Conservation (phyloP, 2,797 vertebrate species). For the Lutra lutra region DNA sequence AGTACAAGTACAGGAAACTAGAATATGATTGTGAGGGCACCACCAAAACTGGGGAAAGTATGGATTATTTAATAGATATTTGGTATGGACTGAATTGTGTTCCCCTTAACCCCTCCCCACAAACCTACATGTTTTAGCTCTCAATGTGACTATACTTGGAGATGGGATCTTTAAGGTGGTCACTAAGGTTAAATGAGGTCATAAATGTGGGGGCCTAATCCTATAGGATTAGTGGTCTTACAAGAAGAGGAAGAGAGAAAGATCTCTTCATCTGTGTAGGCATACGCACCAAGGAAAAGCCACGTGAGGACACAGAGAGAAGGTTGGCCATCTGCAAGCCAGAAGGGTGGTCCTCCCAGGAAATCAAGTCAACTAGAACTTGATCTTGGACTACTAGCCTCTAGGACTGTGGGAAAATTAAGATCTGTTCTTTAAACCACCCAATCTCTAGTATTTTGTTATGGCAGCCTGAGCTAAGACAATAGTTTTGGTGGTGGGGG, state of each 20-base stretch:
- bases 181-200: not conserved
- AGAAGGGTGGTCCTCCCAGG: not conserved
- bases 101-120: not conserved
- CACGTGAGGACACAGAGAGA: not conserved
- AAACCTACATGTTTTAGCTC: not conserved
- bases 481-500: not conserved
- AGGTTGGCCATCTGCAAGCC: not conserved
- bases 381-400: not conserved
- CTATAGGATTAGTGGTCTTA: not conserved
- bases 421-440: not conserved
- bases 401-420: not conserved
- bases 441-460: not conserved
- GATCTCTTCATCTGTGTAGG: not conserved
- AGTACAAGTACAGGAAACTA: not conserved
- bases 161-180: not conserved
- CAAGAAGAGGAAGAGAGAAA: not conserved
- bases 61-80: not conserved
- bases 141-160: not conserved
- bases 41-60: not conserved
- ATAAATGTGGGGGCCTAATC: not conserved
- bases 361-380: not conserved
- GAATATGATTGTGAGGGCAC: not conserved
- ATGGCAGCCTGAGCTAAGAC: not conserved
- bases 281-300: not conserved
- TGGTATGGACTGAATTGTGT: not conserved